A percentile compares a stretch with the other conserved stretches of the same genome.
These are phyloP conservation scores for Temnothorax unifasciatus DNA, from an alignment of 2,888 invertebrate genomes.

Conservation along the genomic window DNA sequence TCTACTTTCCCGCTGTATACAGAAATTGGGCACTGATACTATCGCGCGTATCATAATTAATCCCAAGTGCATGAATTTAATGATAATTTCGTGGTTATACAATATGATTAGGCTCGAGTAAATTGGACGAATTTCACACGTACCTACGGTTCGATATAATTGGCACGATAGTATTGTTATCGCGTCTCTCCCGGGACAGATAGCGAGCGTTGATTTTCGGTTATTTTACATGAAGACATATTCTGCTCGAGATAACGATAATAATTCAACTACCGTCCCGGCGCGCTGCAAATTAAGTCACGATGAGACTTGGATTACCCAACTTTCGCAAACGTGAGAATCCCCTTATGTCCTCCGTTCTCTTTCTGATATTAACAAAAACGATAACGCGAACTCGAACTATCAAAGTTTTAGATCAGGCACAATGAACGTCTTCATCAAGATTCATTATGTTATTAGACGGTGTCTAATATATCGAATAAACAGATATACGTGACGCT, in stretches of 20 bases:
- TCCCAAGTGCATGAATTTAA: neutral
- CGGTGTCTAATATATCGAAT: neutral
- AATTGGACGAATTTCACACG: conserved; percentile 13
- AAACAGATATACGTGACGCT: neutral
- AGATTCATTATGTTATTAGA: neutral
- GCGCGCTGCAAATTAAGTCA: conserved; percentile 33
- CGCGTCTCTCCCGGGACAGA: neutral
- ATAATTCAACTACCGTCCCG: conserved; percentile 30
- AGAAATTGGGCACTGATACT: neutral
- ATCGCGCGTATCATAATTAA: conserved; percentile 20
- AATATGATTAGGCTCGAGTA: neutral
- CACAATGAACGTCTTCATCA: neutral
- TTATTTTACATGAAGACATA: conserved; percentile 10
- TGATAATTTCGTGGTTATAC: neutral
- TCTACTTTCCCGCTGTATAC: neutral
- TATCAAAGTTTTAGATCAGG: conserved; percentile 1
- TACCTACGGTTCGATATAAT: neutral
- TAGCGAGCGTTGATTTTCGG: conserved; percentile 21
- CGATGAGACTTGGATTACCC: conserved; percentile 35
- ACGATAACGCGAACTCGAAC: conserved; percentile 15
- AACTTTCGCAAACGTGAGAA: conserved; percentile 26
- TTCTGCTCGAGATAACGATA: conserved; percentile 33
- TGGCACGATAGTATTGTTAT: neutral
- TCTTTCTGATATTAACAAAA: conserved; percentile 11
- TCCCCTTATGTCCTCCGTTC: conserved; percentile 16